These are phyloP conservation scores for Hedya salicella DNA, from an alignment of 2,888 invertebrate genomes.

Conservation along the genomic window DNA sequence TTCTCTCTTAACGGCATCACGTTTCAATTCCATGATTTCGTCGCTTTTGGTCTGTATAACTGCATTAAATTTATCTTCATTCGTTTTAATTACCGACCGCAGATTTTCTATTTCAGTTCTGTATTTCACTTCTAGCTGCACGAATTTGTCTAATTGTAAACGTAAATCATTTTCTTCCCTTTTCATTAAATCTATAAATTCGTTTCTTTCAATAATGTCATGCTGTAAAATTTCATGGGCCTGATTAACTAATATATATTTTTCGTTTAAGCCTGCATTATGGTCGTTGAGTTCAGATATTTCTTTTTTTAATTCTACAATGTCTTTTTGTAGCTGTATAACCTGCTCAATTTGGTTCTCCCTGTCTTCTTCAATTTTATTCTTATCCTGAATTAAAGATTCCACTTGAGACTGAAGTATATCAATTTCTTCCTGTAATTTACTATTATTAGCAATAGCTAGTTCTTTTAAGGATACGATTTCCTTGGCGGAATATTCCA, in stretches of 20 bases:
- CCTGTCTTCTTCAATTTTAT: constrained; percentile 41
- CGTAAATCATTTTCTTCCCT: constrained; percentile 44
- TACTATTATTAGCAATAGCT: constrained; percentile 44
- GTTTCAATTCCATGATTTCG: constrained; percentile 46
- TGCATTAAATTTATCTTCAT: constrained; percentile 47
- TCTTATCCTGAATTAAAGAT: constrained; percentile 41
- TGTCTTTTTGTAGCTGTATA: constrained; percentile 42
- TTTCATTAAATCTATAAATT: constrained; percentile 46
- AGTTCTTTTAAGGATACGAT: constrained; percentile 56
- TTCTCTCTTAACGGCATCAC: constrained; percentile 47
- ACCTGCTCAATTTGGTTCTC: constrained; percentile 36
- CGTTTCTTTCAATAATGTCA: constrained; percentile 47
- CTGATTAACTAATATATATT: constrained; percentile 46
- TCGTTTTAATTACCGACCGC: constrained; percentile 46
- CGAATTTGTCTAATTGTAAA: constrained; percentile 33
- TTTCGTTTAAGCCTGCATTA: constrained; percentile 44
- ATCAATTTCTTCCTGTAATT: constrained; percentile 48
- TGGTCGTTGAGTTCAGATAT: constrained; percentile 43
- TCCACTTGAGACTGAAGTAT: constrained; percentile 49
- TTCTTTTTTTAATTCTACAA: constrained; percentile 44
- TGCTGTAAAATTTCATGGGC: constrained; percentile 45
- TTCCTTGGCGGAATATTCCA: constrained; percentile 55
- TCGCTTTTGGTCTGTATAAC: constrained; percentile 48
- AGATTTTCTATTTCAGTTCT: constrained; percentile 48
- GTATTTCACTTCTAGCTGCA: constrained; percentile 32